A percentile compares a stretch with the other conserved stretches of the same genome.
Evolutionary conservation across 2,113 vertebrate species (phyloP).

Genomic region (Poecilia latipinna): DNA sequence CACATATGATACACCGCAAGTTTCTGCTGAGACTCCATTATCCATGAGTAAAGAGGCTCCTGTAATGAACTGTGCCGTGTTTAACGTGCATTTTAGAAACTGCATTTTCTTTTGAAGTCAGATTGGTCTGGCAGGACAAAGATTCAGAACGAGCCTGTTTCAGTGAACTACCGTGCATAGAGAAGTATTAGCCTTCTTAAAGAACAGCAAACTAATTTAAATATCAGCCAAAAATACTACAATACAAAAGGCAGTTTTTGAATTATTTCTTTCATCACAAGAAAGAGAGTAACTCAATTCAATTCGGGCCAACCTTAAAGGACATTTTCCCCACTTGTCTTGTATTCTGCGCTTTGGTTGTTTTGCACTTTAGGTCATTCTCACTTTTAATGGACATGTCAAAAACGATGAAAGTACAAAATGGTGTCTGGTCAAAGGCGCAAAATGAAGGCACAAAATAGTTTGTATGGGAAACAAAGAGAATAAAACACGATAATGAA

Average conservation of each 20-base stretch:
- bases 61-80: conserved; percentile 34
- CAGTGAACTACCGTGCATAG: not conserved
- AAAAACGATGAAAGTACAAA: not conserved
- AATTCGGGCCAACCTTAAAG: no score
- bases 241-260: not conserved
- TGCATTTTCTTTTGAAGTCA: conserved; percentile 44
- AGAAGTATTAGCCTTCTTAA: not conserved
- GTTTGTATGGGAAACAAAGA: not conserved
- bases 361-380: not conserved
- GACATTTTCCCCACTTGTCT: not conserved
- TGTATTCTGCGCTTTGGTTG: not conserved
- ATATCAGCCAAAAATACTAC: not conserved
- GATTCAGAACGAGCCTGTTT: not conserved
- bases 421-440: not conserved
- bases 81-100: conserved; percentile 23
- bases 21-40: conserved; percentile 43
- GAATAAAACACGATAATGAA: not conserved
- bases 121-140: conserved; percentile 11
- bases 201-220: no score
- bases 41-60: conserved; percentile 45
- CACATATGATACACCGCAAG: conserved; percentile 19
- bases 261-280: not conserved
- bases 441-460: not conserved
- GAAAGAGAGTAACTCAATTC: not conserved
- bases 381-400: not conserved